Conservation (phyloP, 2,888 invertebrate genomes). For the Agonopterix subpropinquella region DNA sequence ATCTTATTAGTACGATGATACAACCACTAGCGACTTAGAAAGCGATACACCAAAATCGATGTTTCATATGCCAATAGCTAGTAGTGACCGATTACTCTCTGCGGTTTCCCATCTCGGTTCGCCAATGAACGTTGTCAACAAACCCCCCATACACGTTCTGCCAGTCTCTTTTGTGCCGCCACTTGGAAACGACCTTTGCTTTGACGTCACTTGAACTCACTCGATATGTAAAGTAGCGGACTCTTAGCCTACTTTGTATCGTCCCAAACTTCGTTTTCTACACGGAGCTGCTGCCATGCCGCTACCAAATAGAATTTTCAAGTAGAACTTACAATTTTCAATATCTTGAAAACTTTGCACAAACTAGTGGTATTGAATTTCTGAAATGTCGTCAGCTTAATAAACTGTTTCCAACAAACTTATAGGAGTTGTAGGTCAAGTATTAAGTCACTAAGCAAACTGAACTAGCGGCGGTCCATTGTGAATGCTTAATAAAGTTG, state of each 20-base stretch:
- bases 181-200: constrained; percentile 20
- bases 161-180: constrained; percentile 16
- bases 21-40: too few relatives aligned
- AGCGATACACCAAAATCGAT: background rate
- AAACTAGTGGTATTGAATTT: background rate
- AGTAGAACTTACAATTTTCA: constrained; percentile 7
- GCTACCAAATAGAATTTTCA: constrained; percentile 14
- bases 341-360: background rate
- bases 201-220: constrained; percentile 23
- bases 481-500: constrained; percentile 41
- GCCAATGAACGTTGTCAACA: background rate
- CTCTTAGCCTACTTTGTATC: constrained; percentile 25
- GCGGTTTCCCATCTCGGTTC: too few relatives aligned
- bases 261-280: constrained; percentile 16
- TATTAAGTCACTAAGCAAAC: constrained; percentile 23
- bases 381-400: background rate
- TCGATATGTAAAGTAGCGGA: constrained; percentile 25
- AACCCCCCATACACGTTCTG: background rate
- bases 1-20: too few relatives aligned
- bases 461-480: constrained; percentile 30
- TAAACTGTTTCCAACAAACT: too few relatives aligned
- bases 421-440: background rate
- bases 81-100: background rate
- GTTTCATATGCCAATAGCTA: background rate
- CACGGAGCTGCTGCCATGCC: constrained; percentile 9